A percentile compares a stretch with the other conserved stretches of the same genome.
phyloP scores from a whole-genome alignment of 1,140 invertebrate genomes.

The Calliphora vicina region DNA sequence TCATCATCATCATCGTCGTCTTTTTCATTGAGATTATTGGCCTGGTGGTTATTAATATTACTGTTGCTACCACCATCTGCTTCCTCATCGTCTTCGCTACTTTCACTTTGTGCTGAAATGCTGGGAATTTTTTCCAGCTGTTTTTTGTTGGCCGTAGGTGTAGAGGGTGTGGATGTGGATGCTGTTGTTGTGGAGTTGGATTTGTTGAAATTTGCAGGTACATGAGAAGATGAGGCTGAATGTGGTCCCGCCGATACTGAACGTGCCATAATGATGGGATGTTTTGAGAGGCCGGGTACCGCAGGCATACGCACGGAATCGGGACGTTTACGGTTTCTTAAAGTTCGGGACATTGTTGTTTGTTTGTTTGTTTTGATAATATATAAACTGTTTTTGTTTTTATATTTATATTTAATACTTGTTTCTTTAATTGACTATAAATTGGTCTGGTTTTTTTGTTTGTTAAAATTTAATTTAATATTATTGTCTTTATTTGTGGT shows the following conservation, averaged over 20 bases:
- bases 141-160: neutral
- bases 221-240: neutral
- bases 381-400: neutral
- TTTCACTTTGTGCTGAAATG: slow-evolving; percentile 19
- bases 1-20: slow-evolving; percentile 17
- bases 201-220: neutral
- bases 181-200: neutral
- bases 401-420: neutral
- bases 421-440: slow-evolving; percentile 10
- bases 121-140: slow-evolving; percentile 5
- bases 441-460: neutral
- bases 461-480: neutral
- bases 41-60: neutral
- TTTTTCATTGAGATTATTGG: neutral
- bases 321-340: slow-evolving; percentile 20
- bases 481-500: neutral
- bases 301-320: slow-evolving; percentile 20
- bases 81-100: slow-evolving; percentile 12
- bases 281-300: neutral
- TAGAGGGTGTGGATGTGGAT: neutral
- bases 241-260: neutral
- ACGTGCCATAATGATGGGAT: slow-evolving; percentile 17
- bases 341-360: slow-evolving; percentile 22
- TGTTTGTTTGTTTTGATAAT: too few species aligned
- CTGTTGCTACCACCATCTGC: neutral